These are phyloP conservation scores for Hypomecis punctinalis DNA, from an alignment of 2,888 invertebrate genomes.

Conservation along the genomic window DNA sequence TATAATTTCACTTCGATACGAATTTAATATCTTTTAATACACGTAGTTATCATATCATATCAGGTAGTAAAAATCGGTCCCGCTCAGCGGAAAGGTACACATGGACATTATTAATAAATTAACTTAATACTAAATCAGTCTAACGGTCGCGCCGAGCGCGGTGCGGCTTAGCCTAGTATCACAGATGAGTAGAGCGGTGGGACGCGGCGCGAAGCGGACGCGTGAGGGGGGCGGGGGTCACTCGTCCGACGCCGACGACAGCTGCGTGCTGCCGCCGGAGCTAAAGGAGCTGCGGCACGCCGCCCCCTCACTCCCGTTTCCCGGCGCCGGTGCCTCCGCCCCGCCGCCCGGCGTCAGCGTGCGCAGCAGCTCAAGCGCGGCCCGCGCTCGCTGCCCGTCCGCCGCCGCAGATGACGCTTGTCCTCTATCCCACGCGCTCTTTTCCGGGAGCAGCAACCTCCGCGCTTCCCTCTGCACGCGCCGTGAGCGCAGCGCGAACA, in stretches of 20 bases:
- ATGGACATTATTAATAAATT: slow-evolving; percentile 78
- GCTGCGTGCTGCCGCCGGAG: slow-evolving; percentile 87
- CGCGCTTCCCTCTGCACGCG: slow-evolving; percentile 84
- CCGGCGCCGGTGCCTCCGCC: slow-evolving; percentile 63
- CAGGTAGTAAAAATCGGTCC: slow-evolving; percentile 79
- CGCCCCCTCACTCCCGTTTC: slow-evolving; percentile 80
- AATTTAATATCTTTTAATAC: slow-evolving; percentile 64
- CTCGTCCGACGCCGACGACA: slow-evolving; percentile 86
- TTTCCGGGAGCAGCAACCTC: slow-evolving; percentile 70
- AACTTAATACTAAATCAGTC: slow-evolving; percentile 83
- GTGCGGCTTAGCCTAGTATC: slow-evolving; percentile 81
- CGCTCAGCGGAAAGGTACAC: slow-evolving; percentile 84
- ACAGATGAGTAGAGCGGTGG: slow-evolving; percentile 85
- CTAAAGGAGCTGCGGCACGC: slow-evolving; percentile 87
- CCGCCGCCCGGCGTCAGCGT: slow-evolving; percentile 78
- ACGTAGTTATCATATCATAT: slow-evolving; percentile 66
- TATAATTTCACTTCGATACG: slow-evolving; percentile 67
- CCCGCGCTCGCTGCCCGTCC: slow-evolving; percentile 80
- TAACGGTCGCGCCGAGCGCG: slow-evolving; percentile 82
- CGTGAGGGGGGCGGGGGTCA: slow-evolving; percentile 72
- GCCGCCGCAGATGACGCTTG: slow-evolving; percentile 83
- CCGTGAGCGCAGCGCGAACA: slow-evolving; percentile 91
- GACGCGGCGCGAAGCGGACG: slow-evolving; percentile 75
- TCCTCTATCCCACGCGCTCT: slow-evolving; percentile 82
- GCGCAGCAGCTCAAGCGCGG: slow-evolving; percentile 73